Evolutionary conservation across 1,140 invertebrate genomes (phyloP).

Genomic region (Anagrus nilaparvatae): DNA sequence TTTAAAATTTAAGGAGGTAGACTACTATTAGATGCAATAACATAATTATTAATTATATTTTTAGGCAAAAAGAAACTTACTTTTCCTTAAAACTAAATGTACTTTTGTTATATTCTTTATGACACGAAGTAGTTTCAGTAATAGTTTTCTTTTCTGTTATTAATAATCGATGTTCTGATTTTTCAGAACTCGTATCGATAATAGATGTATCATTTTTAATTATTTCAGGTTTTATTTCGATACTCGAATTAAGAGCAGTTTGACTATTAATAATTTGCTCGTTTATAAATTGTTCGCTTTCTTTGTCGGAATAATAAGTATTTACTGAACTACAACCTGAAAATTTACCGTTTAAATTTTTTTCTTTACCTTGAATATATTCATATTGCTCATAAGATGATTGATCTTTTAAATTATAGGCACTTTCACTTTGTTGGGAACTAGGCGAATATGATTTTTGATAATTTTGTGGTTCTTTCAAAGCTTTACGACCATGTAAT

Average conservation of each 20-base stretch:
- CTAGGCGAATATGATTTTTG: too few relatives aligned
- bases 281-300: conserved; percentile 29
- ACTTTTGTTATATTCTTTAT: conserved; percentile 42
- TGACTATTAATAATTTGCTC: conserved; percentile 40
- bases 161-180: conserved; percentile 30
- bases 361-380: too few relatives aligned
- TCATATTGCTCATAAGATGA: too few relatives aligned
- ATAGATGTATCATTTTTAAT: conserved; percentile 32
- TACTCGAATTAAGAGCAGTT: conserved; percentile 27
- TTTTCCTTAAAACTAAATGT: conserved; percentile 41
- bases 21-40: too few relatives aligned
- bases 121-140: conserved; percentile 38
- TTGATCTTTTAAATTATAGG: too few relatives aligned
- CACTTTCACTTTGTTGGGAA: too few relatives aligned
- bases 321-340: conserved; percentile 16
- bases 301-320: conserved; percentile 16
- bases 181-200: conserved; percentile 29
- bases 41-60: too few relatives aligned
- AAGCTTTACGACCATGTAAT: too few relatives aligned
- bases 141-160: conserved; percentile 45
- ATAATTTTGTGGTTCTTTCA: too few relatives aligned
- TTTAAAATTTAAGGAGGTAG: too few relatives aligned
- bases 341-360: too few relatives aligned
- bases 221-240: conserved; percentile 37
- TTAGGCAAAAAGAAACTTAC: too few relatives aligned